Percentiles rank a stretch among this genome's conserved stretches.
These are phyloP conservation scores for Amphimallon solstitiale DNA, from an alignment of 2,888 invertebrate species.

Conservation along the genomic window DNA sequence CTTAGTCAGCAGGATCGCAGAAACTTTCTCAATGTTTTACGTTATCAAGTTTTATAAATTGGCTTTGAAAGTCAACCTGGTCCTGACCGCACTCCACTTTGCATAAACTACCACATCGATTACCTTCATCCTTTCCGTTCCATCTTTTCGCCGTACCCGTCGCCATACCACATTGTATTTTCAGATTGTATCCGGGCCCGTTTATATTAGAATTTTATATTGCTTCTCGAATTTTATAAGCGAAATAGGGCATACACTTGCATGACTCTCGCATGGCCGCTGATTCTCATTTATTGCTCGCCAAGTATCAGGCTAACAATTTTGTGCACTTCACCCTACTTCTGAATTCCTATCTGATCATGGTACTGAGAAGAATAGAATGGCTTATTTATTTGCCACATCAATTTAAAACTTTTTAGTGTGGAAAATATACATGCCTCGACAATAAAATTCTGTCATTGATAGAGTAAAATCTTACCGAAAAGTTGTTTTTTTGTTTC, in stretches of 20 bases:
- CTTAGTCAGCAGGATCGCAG: conserved; percentile 52
- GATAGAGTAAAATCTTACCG: too few species aligned
- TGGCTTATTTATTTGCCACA: too few species aligned
- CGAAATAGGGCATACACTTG: conserved; percentile 60
- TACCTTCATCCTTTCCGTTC: conserved; percentile 51
- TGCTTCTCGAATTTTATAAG: conserved; percentile 60
- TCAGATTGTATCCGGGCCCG: conserved; percentile 61
- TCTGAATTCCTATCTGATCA: too few species aligned
- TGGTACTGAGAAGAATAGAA: too few species aligned
- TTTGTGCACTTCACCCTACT: conserved; percentile 4
- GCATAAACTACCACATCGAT: conserved; percentile 61
- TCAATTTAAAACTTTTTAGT: too few species aligned
- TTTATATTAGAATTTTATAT: conserved; percentile 63
- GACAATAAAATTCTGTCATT: too few species aligned
- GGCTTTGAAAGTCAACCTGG: conserved; percentile 60
- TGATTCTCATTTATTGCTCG: conserved; percentile 12
- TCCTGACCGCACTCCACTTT: conserved; percentile 57
- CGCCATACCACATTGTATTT: conserved; percentile 58
- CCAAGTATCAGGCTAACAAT: conserved; percentile 9
- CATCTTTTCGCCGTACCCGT: conserved; percentile 36
- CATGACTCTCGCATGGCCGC: conserved; percentile 47
- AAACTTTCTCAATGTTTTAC: conserved; percentile 59
- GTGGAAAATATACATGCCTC: too few species aligned
- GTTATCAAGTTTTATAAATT: conserved; percentile 62
- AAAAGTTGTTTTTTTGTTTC: too few species aligned